Conservation (phyloP, 2,888 invertebrate species). For the Drosophila pseudotalamancana region DNA sequence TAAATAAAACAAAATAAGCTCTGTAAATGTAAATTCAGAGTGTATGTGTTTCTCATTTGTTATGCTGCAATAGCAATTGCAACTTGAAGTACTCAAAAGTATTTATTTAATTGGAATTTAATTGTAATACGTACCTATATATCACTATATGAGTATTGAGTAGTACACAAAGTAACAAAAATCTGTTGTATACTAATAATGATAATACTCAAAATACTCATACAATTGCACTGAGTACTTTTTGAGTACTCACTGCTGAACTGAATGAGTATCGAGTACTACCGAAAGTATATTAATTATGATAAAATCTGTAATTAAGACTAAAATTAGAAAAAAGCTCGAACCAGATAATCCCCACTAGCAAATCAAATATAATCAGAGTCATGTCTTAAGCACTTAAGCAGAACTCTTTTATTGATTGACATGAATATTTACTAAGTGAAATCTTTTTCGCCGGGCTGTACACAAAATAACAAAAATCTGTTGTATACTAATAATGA, state of each 20-base stretch:
- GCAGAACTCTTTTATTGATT: slow-evolving; percentile 20
- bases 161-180: too few relatives aligned
- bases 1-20: slow-evolving; percentile 16
- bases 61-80: background rate
- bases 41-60: slow-evolving; percentile 5
- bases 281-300: background rate
- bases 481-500: too few relatives aligned
- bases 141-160: background rate
- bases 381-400: background rate
- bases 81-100: too few relatives aligned
- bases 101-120: too few relatives aligned
- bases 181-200: too few relatives aligned
- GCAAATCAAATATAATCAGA: too few relatives aligned
- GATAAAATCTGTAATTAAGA: background rate
- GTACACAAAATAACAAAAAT: too few relatives aligned
- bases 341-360: too few relatives aligned
- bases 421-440: slow-evolving; percentile 27
- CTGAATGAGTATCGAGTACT: background rate
- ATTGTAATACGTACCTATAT: too few relatives aligned
- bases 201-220: background rate
- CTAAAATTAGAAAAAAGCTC: background rate
- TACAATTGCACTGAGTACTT: background rate
- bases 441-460: slow-evolving; percentile 11
- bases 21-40: too few relatives aligned
- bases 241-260: background rate